Evolutionary conservation across 2,888 invertebrate species (phyloP), one percentile per base, ranked within the genome.

Genomic region (Diarsia mendica): DNA sequence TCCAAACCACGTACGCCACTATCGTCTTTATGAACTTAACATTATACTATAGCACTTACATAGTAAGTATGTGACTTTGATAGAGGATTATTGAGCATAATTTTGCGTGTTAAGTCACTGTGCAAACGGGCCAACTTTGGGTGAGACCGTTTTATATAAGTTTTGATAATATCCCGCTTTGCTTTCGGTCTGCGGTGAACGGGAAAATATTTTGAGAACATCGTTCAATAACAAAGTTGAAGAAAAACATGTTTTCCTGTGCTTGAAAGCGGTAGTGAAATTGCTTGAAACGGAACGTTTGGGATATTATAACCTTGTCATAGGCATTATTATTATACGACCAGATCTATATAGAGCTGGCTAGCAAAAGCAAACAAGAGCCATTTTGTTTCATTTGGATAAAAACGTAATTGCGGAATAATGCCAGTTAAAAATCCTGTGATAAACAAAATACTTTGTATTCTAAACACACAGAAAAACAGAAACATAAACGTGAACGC

Each of bases 31-130:
- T 70, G 67, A 79, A 81, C 78, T 72, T 77, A 80, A 80, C 72
- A 73, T 87, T 69, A 85, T 81, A 81, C 65, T 79, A 76, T 63
- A 68, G 46, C 65, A 80, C 75, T 80, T 74, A 74, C 73, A 61
- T 72, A 70, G 67, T 77, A 76, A 74, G 60, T 83, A 83, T 80
- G 53, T 74, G 79, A 80, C 76, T 80, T 83, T 86, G 75, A 87
- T 80, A 77, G 83, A 87, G 75, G 76, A 87, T 86, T 80, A 85
- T 87, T 83, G 72, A 83, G 78, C 86, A 80, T 79, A 73, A 85
- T 83, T 80, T 87, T 64, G 53, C 61, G 74, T 70, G 75, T 74
- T 82, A 87, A 79, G 69, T 80, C 76, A 73, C 65, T 68, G 67
- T 82, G 75, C 70, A 70, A 83, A 85, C 83, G 67, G 78, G 64